phyloP scores from a whole-genome alignment of 2,888 invertebrate species.

The Hedychridium roseum region DNA sequence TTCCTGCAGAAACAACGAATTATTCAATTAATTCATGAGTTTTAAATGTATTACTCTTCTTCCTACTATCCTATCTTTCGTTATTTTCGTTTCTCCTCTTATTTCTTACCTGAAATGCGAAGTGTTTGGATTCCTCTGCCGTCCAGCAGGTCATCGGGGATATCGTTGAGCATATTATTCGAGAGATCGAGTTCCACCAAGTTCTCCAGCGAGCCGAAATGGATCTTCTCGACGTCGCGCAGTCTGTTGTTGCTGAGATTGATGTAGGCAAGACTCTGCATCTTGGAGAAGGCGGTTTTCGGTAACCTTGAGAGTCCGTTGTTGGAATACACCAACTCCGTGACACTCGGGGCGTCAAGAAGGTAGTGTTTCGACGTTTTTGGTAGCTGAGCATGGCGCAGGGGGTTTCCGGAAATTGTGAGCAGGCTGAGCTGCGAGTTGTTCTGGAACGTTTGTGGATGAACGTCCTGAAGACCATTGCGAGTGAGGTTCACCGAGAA shows the following conservation, averaged over 20 bases:
- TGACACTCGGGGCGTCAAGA: slow-evolving; percentile 71
- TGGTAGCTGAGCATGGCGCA: slow-evolving; percentile 58
- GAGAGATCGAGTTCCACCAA: slow-evolving; percentile 79
- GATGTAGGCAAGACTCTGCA: slow-evolving; percentile 73
- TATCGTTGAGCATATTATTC: slow-evolving; percentile 71
- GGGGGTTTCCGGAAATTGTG: slow-evolving; percentile 74
- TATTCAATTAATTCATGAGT: too few relatives aligned
- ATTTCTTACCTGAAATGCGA: slow-evolving; percentile 42
- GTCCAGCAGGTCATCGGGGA: slow-evolving; percentile 73
- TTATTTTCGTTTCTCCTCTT: not conserved
- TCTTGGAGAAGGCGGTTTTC: slow-evolving; percentile 71
- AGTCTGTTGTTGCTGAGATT: slow-evolving; percentile 76
- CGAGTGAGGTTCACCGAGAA: slow-evolving; percentile 76
- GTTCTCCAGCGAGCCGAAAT: slow-evolving; percentile 71
- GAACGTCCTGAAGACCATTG: slow-evolving; percentile 72
- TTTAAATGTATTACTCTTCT: too few relatives aligned
- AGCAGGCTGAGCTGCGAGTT: slow-evolving; percentile 73
- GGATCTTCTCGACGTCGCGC: slow-evolving; percentile 68
- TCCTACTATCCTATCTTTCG: too few relatives aligned
- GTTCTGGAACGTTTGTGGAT: slow-evolving; percentile 75
- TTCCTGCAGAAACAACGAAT: slow-evolving; percentile 56
- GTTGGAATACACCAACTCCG: slow-evolving; percentile 76
- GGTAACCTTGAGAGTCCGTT: slow-evolving; percentile 74
- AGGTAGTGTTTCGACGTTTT: slow-evolving; percentile 64
- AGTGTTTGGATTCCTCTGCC: slow-evolving; percentile 74